Conservation (phyloP, 2,113 vertebrate genomes). For the Geothlypis trichas region DNA sequence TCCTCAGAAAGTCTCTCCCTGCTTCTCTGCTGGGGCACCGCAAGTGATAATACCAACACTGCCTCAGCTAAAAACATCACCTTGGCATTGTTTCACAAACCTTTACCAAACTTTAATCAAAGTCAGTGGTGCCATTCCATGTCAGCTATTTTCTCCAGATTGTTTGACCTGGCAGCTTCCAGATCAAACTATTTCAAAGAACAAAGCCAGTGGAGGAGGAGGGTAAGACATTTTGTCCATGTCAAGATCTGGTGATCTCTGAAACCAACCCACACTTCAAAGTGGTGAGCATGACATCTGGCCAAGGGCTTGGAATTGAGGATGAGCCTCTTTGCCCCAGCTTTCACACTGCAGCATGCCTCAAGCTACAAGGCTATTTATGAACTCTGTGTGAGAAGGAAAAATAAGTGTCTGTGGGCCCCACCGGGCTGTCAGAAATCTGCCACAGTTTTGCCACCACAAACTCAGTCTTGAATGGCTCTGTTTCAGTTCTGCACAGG, state of each 20-base stretch:
- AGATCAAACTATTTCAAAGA: not conserved
- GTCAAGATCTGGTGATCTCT: not conserved
- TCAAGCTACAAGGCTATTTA: not conserved
- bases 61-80: not conserved
- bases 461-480: not conserved
- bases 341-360: not conserved
- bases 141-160: not conserved
- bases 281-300: not conserved
- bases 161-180: not conserved
- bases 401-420: not conserved
- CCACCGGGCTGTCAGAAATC: not conserved
- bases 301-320: not conserved
- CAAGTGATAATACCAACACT: not conserved
- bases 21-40: not conserved
- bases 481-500: not conserved
- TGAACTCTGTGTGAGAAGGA: not conserved
- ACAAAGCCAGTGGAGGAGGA: not conserved
- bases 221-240: not conserved
- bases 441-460: not conserved
- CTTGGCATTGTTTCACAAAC: not conserved
- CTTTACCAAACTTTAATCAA: not conserved
- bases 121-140: not conserved
- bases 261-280: accelerated
- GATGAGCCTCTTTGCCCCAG: not conserved
- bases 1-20: not conserved